phyloP scores from a whole-genome alignment of 2,797 vertebrate species.

The Sebastes oblongus region DNA sequence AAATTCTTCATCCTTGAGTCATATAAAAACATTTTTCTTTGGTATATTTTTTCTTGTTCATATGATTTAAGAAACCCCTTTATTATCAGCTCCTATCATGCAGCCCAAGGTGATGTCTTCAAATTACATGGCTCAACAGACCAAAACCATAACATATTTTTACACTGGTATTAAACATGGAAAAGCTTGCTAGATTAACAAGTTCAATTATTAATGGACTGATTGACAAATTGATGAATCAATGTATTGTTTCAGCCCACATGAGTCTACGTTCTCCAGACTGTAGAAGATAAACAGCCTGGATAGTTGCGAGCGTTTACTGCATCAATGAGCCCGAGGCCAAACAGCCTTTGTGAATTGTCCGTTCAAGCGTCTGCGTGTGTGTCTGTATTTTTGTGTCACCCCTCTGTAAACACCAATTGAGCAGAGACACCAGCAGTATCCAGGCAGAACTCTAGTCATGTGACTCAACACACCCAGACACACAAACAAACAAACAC shows the following conservation, averaged over 20 bases:
- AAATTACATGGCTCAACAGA: not conserved
- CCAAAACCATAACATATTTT: not conserved
- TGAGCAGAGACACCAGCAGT: conserved; percentile 45
- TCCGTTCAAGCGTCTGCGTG: conserved; percentile 17
- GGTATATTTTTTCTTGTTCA: not conserved
- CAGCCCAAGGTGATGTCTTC: not conserved
- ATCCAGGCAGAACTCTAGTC: conserved; percentile 69
- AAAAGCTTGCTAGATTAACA: not conserved
- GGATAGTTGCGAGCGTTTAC: not conserved
- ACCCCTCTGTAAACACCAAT: conserved; percentile 21
- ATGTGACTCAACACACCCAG: conserved; percentile 52
- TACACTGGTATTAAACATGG: not conserved
- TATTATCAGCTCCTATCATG: not conserved
- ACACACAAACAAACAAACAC: not conserved
- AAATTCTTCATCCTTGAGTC: not conserved
- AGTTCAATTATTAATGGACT: not conserved
- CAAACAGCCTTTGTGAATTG: conserved; percentile 8
- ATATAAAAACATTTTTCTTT: not conserved
- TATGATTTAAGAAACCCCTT: not conserved
- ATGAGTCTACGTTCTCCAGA: not conserved
- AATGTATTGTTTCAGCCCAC: not conserved
- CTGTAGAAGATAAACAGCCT: not conserved
- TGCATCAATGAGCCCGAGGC: conserved; percentile 8
- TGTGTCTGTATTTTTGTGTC: conserved; percentile 14
- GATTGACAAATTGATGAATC: not conserved